Evolutionary conservation across 92 coral and sea anemone species (phyloP), one percentile per base, ranked within the genome.

Genomic region (Zoanthus sociatus): DNA sequence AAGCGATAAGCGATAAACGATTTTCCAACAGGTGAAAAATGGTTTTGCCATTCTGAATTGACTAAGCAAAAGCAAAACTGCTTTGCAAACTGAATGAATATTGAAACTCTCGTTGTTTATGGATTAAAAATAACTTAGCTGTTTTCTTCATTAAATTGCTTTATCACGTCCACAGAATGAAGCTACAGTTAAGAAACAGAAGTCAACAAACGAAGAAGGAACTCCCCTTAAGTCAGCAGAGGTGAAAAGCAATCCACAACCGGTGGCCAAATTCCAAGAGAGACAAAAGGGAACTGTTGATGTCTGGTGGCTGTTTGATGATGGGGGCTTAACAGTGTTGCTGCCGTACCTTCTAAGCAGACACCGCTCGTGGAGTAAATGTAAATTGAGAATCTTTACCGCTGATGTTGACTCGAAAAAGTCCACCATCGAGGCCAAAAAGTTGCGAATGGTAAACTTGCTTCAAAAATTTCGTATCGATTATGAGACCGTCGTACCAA

Each of bases 241-340:
- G 26, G 85, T 42, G 61, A 81, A n/a, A 47, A 81, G 44, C 75
- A 45, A 44, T 47, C 76, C 85, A 13, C 85, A 64, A 58, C 75
- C 74, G 2, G 14, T 48, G 44, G 68, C 77, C 45, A 73, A 87
- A n/a, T 88, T 91, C 82, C 21, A 88, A 61, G 87, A 42, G 5
- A 95, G 95, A 83, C 98, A 94, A 83, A 89, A 86, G 0, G 99
- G 99, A 6, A 92, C 95, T 10, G 89, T 97, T 10, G 97, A 95
- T 68, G 99, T 97, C 17, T 97, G 99, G 99, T 97, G 99, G 99
- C 48, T 97, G 56, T 97, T 95, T 78, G 99, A 97, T 56, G 99
- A 97, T 32, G 99, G 99, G 16, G 99, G 98, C 12, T 88, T 97
- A 48, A 97, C 99, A 9, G 92, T 95, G 47, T 87, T 97, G 33